Base-by-base conservation (phyloP, 2,797 vertebrate genomes). In the Orestias chungarensis region DNA sequence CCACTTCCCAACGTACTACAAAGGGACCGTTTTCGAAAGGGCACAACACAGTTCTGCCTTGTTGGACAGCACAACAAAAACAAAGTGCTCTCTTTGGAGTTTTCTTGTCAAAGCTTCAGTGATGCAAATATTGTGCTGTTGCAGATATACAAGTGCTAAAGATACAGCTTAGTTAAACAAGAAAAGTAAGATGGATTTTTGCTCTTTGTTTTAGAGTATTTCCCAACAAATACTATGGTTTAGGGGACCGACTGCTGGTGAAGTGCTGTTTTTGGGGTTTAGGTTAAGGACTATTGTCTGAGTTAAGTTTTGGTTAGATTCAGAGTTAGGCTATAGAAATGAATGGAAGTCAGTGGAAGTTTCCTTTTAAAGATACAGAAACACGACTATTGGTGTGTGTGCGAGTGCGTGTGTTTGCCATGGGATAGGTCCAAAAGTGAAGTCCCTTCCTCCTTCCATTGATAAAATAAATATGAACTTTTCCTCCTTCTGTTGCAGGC, bases 1-100 rank as follows among this genome's bases (percentile, higher is more conserved):
- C 54, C 68, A 90, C 88, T 92, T 93, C 90, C 89, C 87, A 89
- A 83, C 80, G 83, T 82, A 84, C 89, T 88, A 86, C 91, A 91
- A 87, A 89, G 80, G 84, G 59, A 88, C 69, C 70, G 64, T 66
- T 74, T 91, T 86, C 81, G 61, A 65, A 69, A 70, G 33, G 68
- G 74, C 74, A 78, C 68, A 74, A 86, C 70, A 70, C 82, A 76
- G 70, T 79, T 82, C 68, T 81, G 76, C 70, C 66, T 80, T 43
- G 25, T 77, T 80, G 49, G 46, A 72, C 80, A 76, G 75, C 64
- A 78, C 59, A 25, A 55, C n/a, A 64, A 68, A 80, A 35, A 71
- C 66, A 69, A 74, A 62, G 69, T 78, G 74, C 74, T 76, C 35
- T 76, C 50, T 66, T 44, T 70, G 66, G 64, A 66, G 73, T 76